Conservation (phyloP, 2,888 invertebrate genomes). For the Corbicula japonica region DNA sequence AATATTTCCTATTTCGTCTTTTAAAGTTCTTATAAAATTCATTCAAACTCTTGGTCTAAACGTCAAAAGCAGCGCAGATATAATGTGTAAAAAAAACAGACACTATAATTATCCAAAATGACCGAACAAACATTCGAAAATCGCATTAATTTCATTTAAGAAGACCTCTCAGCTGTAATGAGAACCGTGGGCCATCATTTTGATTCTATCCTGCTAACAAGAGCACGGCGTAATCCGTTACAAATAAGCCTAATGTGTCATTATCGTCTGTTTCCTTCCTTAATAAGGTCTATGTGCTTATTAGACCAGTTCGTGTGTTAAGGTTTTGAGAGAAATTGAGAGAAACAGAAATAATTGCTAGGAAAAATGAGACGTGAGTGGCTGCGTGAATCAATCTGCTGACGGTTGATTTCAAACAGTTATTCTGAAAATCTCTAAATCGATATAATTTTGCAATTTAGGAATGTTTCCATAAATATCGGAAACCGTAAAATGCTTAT, state of each 20-base stretch:
- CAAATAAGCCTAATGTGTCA: constrained; percentile 20
- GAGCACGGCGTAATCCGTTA: constrained; percentile 16
- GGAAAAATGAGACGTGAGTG: not conserved
- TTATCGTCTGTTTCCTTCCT: constrained; percentile 3
- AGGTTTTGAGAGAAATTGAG: constrained; percentile 13
- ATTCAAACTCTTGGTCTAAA: too few relatives aligned
- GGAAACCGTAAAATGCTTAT: too few relatives aligned
- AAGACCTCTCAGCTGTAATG: constrained; percentile 11
- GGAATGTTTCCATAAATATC: too few relatives aligned
- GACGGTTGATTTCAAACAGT: not conserved
- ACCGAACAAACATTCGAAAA: too few relatives aligned
- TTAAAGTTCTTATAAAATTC: too few relatives aligned
- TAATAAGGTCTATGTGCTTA: constrained; percentile 14
- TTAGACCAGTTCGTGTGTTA: constrained; percentile 23
- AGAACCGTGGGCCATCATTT: constrained; percentile 14
- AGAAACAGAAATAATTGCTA: constrained; percentile 12
- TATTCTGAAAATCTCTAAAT: too few relatives aligned
- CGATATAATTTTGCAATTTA: too few relatives aligned
- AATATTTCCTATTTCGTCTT: too few relatives aligned
- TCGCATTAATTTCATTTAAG: constrained; percentile 15
- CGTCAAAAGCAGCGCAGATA: too few relatives aligned
- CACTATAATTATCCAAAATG: too few relatives aligned
- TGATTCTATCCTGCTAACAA: constrained; percentile 16
- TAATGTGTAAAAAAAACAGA: too few relatives aligned
- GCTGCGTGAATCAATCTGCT: not conserved